Evolutionary conservation across 2,797 vertebrate species (phyloP), one percentile per base, ranked within the genome.

Genomic region (Enteromius fasciolatus): DNA sequence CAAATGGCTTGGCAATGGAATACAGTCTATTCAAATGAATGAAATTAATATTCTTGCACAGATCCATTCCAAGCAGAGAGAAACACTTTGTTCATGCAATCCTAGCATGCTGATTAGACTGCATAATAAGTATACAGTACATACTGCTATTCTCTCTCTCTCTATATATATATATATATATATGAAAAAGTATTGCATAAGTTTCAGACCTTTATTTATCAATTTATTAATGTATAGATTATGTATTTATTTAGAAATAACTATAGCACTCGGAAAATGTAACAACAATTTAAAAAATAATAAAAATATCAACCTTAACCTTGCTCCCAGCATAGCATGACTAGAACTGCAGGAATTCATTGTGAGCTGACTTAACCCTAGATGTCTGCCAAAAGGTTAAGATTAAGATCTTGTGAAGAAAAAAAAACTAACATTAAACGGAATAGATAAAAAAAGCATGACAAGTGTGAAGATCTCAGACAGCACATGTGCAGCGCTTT

Each of bases 391-490:
- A 20, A 3, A 33, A 0, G 0, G 15, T 33, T 31, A 6, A 70
- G 78, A 80, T 80, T 50, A 73, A 23, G 41, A 80, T 80, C 78
- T 36, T 73, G 41, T 63, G 54, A 61, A 44, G 7, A 25, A n/a
- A 54, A 31, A 7, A 36, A 48, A 44, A 12, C 3, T 25, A 17
- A 78, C 48, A 20, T 54, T 54, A 61, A 61, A 46, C 20, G 11
- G 66, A 80, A 59, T 3, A 70, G 67, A 80, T 72, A 41, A 31
- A 69, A 57, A 10, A 44, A 25, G 1, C 10, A 57, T 0, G 18
- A 57, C 48, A 28, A 72, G 52, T 33, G 18, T 36, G 50, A 57
- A 20, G 12, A 57, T 79, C 77, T 79, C 48, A 68, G 15, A 54
- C 20, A 23, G 50, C 50, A 54, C 18, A 54, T 54, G 33, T 44